Percentiles rank a stretch among this genome's conserved stretches.
Evolutionary conservation across 2,888 invertebrate genomes (phyloP).

Genomic region (Dasypogon diadema): DNA sequence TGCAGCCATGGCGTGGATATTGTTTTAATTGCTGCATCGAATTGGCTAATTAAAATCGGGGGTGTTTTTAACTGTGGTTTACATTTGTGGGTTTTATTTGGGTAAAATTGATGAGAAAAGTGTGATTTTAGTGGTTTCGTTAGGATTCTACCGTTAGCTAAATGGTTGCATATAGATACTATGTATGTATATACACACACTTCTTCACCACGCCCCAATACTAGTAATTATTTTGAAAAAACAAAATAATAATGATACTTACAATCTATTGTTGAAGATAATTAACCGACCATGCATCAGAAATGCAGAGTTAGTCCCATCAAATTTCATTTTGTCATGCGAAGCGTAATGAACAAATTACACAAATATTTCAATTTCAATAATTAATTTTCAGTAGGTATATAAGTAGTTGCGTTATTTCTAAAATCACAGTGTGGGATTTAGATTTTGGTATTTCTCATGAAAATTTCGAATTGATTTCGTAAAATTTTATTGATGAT

Average conservation of each 20-base stretch:
- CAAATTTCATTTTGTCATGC: conserved; percentile 60
- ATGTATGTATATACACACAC: conserved; percentile 8
- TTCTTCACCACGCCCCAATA: conserved; percentile 50
- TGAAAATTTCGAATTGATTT: not conserved
- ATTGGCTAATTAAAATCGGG: not conserved
- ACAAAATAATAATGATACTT: conserved; percentile 58
- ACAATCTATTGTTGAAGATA: conserved; percentile 60
- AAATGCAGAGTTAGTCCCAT: conserved; percentile 57
- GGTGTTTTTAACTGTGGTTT: not conserved
- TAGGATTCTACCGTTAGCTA: too few species aligned
- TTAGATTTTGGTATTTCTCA: not conserved
- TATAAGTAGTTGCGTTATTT: conserved; percentile 10
- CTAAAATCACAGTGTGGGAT: not conserved
- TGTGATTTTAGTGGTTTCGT: too few species aligned
- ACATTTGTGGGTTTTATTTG: not conserved
- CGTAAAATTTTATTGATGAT: conserved; percentile 16
- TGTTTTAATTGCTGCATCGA: not conserved
- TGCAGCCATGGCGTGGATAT: not conserved
- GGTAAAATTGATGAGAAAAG: not conserved
- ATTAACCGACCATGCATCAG: conserved; percentile 59
- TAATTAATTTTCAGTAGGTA: conserved; percentile 25
- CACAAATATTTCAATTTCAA: conserved; percentile 50
- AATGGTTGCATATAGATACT: not conserved
- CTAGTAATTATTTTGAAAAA: conserved; percentile 48
- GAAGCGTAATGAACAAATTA: conserved; percentile 56